Base-by-base conservation (phyloP, 2,113 vertebrate species). In the Chelonoidis abingdonii region DNA sequence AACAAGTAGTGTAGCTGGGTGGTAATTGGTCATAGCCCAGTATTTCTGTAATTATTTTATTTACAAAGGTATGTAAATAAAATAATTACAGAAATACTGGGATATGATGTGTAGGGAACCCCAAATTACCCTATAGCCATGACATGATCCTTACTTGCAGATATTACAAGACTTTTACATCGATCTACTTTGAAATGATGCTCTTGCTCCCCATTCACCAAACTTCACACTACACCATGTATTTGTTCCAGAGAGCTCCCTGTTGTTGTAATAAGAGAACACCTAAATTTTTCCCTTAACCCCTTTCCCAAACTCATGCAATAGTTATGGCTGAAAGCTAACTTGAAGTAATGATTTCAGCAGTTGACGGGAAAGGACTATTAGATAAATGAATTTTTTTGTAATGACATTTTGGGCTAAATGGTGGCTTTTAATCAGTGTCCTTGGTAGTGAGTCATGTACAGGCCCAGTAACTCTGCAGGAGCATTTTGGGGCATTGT, bases 261-360 rank as follows among this genome's bases (percentile, higher is more conserved):
- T 83, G 92, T 93, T 86, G 76, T 87, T 25, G 52, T 62, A 29
- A n/a, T 10, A 10, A 49, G 11, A 35, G 7, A 1, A 1, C 35
- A 38, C 21, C 8, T 72, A 38, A 5, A 10, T 38, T 22, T 5
- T 10, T 22, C 19, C 65, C 5, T 38, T n/a, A 38, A 38, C 21
- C 14, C 19, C 65, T 38, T 10, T 72, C 65, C n/a, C n/a, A 38
- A 72, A 72, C n/a, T 72, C n/a, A 72, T 38, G 65, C n/a, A 72
- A 22, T 22, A 38, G n/a, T 38, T n/a, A 69, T n/a, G 29, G 35
- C 65, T n/a, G 35, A 69, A 69, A 69, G 65, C 35, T 85, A 83
- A 80, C 5, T 7, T 7, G 2, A 87, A 5, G 0, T 0, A 79
- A 8, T 24, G 25, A 65, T 84, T 92, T 52, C 38, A 27, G 38